Evolutionary conservation across 2,888 invertebrate species (phyloP).

Genomic region (Athalia rosae): DNA sequence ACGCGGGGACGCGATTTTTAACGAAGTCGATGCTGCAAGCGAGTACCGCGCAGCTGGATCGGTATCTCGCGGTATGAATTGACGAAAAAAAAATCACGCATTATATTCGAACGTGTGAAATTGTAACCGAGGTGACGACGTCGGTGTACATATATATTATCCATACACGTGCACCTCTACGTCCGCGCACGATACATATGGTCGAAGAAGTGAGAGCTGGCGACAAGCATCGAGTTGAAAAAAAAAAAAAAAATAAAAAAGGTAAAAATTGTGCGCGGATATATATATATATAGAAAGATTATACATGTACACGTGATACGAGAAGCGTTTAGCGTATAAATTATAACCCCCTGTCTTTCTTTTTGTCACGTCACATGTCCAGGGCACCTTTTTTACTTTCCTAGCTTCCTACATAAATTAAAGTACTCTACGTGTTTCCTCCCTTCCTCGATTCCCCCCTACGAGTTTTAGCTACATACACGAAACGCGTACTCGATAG

Average conservation of each 20-base stretch:
- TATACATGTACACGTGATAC: background rate
- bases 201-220: conserved; percentile 10
- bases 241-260: background rate
- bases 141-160: too few species aligned
- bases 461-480: conserved; percentile 33
- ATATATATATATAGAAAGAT: background rate
- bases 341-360: conserved; percentile 64
- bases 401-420: conserved; percentile 59
- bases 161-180: too few species aligned
- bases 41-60: too few species aligned
- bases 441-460: conserved; percentile 48
- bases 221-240: too few species aligned
- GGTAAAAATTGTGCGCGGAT: conserved; percentile 34
- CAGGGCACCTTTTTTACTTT: conserved; percentile 52
- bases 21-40: too few species aligned
- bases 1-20: background rate
- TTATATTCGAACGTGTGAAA: conserved; percentile 55
- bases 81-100: too few species aligned
- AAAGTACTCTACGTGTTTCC: conserved; percentile 51
- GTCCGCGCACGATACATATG: conserved; percentile 48
- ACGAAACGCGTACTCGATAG: conserved; percentile 44
- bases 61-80: too few species aligned
- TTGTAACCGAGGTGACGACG: conserved; percentile 28
- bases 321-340: conserved; percentile 66
- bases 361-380: conserved; percentile 66